phyloP scores from a whole-genome alignment of 2,113 vertebrate species.

The Dolichallabes microphthalmus region DNA sequence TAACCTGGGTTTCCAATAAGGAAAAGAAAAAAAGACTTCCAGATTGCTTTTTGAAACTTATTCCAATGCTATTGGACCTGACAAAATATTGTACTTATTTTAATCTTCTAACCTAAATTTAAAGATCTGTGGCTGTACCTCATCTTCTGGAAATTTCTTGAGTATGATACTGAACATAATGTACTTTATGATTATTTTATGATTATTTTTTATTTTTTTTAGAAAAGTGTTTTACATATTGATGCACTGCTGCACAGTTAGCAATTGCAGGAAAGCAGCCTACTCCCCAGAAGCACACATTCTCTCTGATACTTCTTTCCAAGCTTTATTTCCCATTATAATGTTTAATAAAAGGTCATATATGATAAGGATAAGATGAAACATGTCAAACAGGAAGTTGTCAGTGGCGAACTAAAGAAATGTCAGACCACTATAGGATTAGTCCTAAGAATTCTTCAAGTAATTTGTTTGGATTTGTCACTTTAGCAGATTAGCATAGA shows the following conservation, averaged over 20 bases:
- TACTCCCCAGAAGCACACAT: no score
- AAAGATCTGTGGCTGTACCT: no score
- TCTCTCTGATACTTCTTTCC: no score
- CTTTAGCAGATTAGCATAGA: no score
- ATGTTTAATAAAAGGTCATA: not conserved
- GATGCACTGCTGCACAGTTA: no score
- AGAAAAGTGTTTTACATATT: no score
- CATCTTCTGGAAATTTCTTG: not conserved
- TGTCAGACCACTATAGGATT: not conserved
- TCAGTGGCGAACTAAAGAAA: not conserved
- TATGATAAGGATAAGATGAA: not conserved
- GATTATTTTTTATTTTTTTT: not conserved
- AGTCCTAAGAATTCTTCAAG: not conserved
- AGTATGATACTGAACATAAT: not conserved
- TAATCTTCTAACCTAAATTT: no score
- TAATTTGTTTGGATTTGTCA: not conserved
- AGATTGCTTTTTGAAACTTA: not conserved
- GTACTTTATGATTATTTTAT: not conserved
- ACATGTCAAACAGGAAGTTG: not conserved
- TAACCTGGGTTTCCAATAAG: not conserved
- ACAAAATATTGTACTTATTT: not conserved
- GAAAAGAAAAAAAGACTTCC: not conserved
- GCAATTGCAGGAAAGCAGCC: no score
- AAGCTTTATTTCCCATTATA: no score
- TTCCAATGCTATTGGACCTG: not conserved